A percentile compares a stretch with the other conserved stretches of the same genome.
Evolutionary conservation across 2,113 vertebrate species (phyloP).

Genomic region (Leucosticte australis): DNA sequence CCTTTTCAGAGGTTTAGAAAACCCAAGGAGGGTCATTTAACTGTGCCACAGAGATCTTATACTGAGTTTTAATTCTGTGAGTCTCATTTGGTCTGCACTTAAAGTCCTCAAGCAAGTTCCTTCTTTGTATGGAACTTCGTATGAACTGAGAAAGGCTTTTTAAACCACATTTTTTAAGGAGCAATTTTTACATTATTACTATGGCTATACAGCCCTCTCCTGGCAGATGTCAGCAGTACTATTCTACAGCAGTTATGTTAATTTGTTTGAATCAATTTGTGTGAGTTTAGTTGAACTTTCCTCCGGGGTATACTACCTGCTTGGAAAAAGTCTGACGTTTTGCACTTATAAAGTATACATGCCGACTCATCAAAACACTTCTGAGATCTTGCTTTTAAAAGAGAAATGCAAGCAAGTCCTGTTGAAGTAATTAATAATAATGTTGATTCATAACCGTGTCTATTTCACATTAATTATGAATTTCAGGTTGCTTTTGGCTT

Average conservation of each 20-base stretch:
- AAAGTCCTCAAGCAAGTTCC: not conserved
- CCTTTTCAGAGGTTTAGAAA: not conserved
- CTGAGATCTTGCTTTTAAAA: not conserved
- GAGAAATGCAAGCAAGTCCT: not conserved
- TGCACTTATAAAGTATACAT: not conserved
- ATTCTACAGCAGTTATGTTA: not conserved
- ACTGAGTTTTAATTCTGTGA: not conserved
- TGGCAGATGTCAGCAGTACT: not conserved
- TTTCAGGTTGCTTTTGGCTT: not conserved
- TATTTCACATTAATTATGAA: not conserved
- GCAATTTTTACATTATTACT: not conserved
- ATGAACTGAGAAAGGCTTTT: not conserved
- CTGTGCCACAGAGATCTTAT: not conserved
- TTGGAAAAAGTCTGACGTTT: not conserved
- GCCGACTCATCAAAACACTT: not conserved
- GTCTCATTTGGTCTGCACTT: not conserved
- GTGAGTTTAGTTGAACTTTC: not conserved
- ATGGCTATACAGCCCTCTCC: not conserved
- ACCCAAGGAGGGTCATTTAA: not conserved
- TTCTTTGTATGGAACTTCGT: not conserved
- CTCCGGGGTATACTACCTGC: accelerated
- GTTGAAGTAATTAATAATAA: not conserved
- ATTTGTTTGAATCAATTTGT: not conserved
- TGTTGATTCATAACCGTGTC: not conserved
- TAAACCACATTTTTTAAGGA: not conserved